Percentiles rank a stretch among this genome's conserved stretches.
Conservation (phyloP, 2,888 invertebrate species). For the Cactoblastis cactorum region DNA sequence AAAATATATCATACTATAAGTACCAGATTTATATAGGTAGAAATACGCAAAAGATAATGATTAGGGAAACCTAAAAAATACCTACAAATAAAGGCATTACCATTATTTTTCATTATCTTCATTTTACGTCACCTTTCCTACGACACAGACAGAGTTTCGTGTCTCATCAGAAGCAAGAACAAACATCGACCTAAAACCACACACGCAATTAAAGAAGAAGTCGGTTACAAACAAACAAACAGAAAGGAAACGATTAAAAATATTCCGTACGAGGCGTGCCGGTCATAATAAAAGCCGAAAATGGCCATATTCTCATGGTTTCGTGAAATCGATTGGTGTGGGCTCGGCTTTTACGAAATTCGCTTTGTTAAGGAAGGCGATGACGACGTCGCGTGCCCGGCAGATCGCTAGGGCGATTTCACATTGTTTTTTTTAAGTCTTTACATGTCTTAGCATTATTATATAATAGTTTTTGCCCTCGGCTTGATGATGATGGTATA, state of each 20-base stretch:
- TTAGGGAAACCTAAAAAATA: no score
- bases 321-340: conserved; percentile 56
- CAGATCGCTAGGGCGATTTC: background rate
- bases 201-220: background rate
- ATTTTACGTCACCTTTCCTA: no score
- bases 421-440: background rate
- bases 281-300: conserved; percentile 21
- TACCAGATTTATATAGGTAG: no score
- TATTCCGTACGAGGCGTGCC: conserved; percentile 41
- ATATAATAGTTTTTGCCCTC: no score
- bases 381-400: conserved; percentile 58
- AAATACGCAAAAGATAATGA: no score
- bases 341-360: conserved; percentile 29
- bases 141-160: no score
- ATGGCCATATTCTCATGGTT: conserved; percentile 37
- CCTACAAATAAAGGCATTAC: no score
- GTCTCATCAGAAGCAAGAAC: background rate
- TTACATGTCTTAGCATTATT: no score
- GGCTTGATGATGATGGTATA: no score
- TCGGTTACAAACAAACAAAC: conserved; percentile 6
- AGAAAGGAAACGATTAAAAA: conserved; percentile 38
- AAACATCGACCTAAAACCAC: background rate
- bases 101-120: no score
- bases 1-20: no score
- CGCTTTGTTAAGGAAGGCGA: conserved; percentile 45